A percentile compares a stretch with the other conserved stretches of the same genome.
Evolutionary conservation across 2,113 vertebrate species (phyloP).

Genomic region (Catagonus wagneri): DNA sequence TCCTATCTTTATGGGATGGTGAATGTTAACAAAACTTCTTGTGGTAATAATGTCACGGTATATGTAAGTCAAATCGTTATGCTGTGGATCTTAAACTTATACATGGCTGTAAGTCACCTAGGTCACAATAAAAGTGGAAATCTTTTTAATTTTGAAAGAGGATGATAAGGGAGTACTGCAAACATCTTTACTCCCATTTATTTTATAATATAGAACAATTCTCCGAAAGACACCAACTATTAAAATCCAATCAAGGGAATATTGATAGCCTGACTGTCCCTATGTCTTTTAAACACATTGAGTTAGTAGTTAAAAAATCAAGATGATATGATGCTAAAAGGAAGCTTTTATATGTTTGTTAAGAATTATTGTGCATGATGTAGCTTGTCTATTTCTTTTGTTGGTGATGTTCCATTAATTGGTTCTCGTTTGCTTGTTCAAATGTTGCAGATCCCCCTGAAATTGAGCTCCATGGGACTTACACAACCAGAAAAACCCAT

Average conservation of each 20-base stretch:
- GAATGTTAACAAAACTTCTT: background rate
- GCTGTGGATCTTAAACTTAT: background rate
- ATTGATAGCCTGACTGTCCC: background rate
- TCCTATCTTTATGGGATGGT: background rate
- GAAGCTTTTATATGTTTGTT: background rate
- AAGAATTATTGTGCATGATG: background rate
- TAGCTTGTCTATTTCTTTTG: background rate
- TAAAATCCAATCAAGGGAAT: background rate
- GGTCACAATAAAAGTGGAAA: background rate
- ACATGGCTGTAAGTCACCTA: background rate
- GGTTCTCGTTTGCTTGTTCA: background rate
- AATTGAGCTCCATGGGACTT: constrained; percentile 36
- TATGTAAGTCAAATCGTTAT: background rate
- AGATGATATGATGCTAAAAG: background rate
- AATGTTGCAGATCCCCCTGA: constrained; percentile 70
- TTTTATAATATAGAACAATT: background rate
- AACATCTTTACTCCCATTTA: background rate
- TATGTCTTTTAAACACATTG: background rate
- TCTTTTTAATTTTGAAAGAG: background rate
- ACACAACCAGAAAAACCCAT: constrained; percentile 67
- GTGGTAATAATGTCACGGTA: background rate
- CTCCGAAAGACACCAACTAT: background rate
- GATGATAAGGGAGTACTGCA: background rate
- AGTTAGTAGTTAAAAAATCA: background rate
- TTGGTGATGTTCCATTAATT: background rate